Evolutionary conservation across 2,888 invertebrate genomes (phyloP).

Genomic region (Mantis religiosa): DNA sequence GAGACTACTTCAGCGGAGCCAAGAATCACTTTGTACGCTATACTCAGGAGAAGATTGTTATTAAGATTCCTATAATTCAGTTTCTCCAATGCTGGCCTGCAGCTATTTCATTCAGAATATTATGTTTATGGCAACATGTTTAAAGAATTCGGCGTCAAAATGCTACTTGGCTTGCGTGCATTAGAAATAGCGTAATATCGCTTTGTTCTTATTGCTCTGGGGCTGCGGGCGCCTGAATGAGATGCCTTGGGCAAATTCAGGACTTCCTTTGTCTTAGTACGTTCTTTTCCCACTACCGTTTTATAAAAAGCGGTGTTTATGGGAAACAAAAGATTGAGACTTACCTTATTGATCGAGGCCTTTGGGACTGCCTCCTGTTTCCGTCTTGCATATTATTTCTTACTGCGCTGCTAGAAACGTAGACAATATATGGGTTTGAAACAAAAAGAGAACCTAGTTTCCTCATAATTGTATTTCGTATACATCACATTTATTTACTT

Average conservation of each 20-base stretch:
- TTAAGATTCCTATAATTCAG: neutral
- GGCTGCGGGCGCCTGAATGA: neutral
- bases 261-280: neutral
- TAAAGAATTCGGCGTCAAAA: neutral
- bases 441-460: too few species aligned
- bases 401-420: too few species aligned
- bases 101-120: neutral
- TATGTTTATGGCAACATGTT: neutral
- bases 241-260: neutral
- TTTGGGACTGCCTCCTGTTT: too few species aligned
- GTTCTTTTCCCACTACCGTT: neutral
- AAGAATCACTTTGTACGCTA: too few species aligned
- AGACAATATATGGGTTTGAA: too few species aligned
- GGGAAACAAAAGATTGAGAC: neutral
- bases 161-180: neutral
- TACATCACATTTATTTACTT: too few species aligned
- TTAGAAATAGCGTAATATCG: neutral
- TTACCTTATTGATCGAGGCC: neutral
- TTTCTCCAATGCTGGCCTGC: neutral
- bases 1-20: too few species aligned
- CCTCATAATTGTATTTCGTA: too few species aligned
- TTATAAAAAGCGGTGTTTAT: neutral
- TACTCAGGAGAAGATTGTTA: too few species aligned
- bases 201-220: neutral
- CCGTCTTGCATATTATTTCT: too few species aligned